Evolutionary conservation across 2,797 vertebrate species (phyloP), one percentile per base, ranked within the genome.

Genomic region (Falco naumanni): DNA sequence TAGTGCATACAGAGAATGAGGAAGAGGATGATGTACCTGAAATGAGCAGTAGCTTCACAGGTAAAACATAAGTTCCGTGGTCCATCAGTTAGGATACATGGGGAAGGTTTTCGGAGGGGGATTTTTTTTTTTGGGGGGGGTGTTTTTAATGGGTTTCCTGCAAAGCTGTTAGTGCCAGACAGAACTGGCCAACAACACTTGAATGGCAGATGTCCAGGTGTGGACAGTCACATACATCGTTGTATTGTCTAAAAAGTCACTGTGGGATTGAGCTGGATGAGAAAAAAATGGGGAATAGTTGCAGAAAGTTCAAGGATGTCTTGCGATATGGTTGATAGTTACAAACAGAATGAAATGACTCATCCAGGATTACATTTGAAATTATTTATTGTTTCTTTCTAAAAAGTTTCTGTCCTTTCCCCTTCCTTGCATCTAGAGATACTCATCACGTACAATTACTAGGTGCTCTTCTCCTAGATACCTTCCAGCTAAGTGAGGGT

Each of bases 21-120:
- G 99, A 99, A 98, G 99, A 99, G 96, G 99, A 99, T 96, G 99
- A 99, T 90, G 98, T 99, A 98, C 99, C 99, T 99, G 99, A 99
- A 98, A 99, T 99, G 99, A 99, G 98, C 98, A 99, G 99, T 98
- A 99, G 99, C 97, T 99, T 99, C 98, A 99, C 99, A 99, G 99
- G 99, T 99, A 98, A 90, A 87, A 50, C 12, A 14, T 34, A 76
- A 45, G 19, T 28, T 5, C 10, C 0, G 0, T 6, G 3, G 22
- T 57, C 41, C 6, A 2, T 39, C 24, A 25, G 3, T 16, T 16
- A 5, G 4, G 31, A 33, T 14, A 8, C 5, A 0, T 0, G 53
- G 47, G 78, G 24, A 80, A 15, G n/a, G 37, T 10, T 50, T 87
- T 29, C 28, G 37, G 41, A 33, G 31, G 22, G 51, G n/a, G 18